Conservation (phyloP, 2,797 vertebrate species). For the Melopsittacus undulatus region DNA sequence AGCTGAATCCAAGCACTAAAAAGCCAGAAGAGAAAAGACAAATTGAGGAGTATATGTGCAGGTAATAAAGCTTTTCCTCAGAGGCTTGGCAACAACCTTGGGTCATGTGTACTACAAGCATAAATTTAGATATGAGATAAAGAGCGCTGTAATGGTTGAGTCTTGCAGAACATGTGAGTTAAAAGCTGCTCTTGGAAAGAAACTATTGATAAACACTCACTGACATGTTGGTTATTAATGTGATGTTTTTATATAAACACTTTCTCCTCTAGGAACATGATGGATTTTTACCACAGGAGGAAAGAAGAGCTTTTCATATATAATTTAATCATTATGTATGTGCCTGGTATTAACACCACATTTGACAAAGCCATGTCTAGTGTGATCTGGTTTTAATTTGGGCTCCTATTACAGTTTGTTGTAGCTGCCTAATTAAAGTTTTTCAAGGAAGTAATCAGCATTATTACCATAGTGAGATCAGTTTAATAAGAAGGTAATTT, state of each 20-base stretch:
- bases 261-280: neutral
- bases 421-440: slow-evolving; percentile 56
- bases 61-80: slow-evolving; percentile 26
- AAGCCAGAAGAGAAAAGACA: neutral
- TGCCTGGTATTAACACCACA: neutral
- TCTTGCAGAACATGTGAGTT: neutral
- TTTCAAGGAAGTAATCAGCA: slow-evolving; percentile 45
- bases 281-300: neutral
- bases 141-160: neutral
- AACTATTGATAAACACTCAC: neutral
- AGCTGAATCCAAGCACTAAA: neutral
- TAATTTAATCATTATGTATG: neutral
- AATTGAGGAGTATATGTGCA: neutral
- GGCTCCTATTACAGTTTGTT: slow-evolving; percentile 51
- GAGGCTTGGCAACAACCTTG: slow-evolving; percentile 4
- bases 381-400: slow-evolving; percentile 13
- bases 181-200: neutral
- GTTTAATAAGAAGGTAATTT: slow-evolving; percentile 53
- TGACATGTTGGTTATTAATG: slow-evolving; percentile 2
- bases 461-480: slow-evolving; percentile 22
- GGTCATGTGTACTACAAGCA: neutral
- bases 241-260: neutral
- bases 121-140: slow-evolving; percentile 11
- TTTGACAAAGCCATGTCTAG: neutral
- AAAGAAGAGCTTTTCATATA: neutral